Conservation (phyloP, 2,797 vertebrate genomes). For the Rhincodon typus region DNA sequence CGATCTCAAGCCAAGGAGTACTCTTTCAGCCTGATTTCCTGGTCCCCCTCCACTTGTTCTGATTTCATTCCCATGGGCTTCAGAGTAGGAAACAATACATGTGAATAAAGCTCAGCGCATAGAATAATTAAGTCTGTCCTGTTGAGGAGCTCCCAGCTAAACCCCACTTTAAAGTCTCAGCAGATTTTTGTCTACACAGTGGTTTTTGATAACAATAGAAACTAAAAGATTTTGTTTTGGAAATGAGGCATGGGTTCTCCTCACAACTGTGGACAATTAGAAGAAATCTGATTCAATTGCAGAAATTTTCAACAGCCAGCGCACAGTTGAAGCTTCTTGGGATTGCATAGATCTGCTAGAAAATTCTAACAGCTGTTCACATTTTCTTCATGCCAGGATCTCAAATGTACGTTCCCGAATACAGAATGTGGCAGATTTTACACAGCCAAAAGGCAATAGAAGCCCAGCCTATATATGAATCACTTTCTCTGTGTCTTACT, state of each 20-base stretch:
- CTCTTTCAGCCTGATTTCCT: neutral
- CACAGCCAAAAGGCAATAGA: neutral
- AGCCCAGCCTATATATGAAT: neutral
- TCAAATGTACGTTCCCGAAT: neutral
- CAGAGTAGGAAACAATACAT: neutral
- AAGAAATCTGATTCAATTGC: slow-evolving; percentile 12
- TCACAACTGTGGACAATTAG: slow-evolving; percentile 17
- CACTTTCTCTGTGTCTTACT: neutral
- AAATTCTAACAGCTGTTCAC: slow-evolving; percentile 29
- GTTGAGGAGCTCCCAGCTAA: neutral
- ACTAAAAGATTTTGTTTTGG: neutral
- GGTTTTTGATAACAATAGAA: neutral
- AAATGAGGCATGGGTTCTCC: too few species aligned
- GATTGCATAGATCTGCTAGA: neutral
- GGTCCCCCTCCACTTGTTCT: neutral
- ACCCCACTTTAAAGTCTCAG: neutral
- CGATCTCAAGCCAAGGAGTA: neutral
- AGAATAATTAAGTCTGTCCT: neutral
- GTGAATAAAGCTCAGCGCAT: neutral
- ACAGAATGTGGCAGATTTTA: neutral
- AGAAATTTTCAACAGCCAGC: slow-evolving; percentile 20
- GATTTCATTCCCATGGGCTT: neutral
- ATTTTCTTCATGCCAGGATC: slow-evolving; percentile 15
- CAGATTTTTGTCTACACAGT: neutral
- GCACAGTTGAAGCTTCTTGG: slow-evolving; percentile 1